Evolutionary conservation across 1,140 invertebrate species (phyloP), one percentile per base, ranked within the genome.

Genomic region (Diplogasteroides magnus): DNA sequence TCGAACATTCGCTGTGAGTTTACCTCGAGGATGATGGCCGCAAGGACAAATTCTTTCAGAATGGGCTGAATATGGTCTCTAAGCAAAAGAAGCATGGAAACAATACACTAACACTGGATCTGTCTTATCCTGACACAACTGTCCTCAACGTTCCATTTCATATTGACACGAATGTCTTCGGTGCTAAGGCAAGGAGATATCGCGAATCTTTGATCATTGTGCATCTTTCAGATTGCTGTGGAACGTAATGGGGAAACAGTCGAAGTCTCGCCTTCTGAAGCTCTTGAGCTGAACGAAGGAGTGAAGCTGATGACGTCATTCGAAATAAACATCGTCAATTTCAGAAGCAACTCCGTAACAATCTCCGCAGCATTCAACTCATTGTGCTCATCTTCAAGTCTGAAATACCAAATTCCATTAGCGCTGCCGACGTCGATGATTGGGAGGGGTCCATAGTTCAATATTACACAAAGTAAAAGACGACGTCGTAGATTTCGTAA

Each of bases 91-190:
- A n/a, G n/a, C n/a, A n/a, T n/a, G n/a, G n/a, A n/a, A 59, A 37
- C 2, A 61, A 72, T 15, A 67, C 72, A 26, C 72, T 74, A 14
- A 79, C 83, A 58, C 74, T 81, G 68, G 79, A 81, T 69, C 66
- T 77, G 37, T 76, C 81, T 26, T 81, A 83, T 63, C 79, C 79
- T 13, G 75, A 83, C 26, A 83, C 79, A 3, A 81, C 81, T n/a
- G 78, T 80, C 28, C 66, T 81, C 0, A 81, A 78, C 3, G 68
- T 77, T 3, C 77, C 79, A 73, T 55, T 83, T 23, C 78, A 78
- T 59, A 82, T 81, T 77, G 79, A 81, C 63, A 81, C 79, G 15
- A 75, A 81, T 58, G 82, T 81, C 64, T 81, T 81, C 32, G 79
- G 79, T 13, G 79, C 79, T 25, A 83, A 79, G 64, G 75, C 82